phyloP scores from a whole-genome alignment of 2,797 vertebrate genomes.

The Hyperoplus lanceolatus region DNA sequence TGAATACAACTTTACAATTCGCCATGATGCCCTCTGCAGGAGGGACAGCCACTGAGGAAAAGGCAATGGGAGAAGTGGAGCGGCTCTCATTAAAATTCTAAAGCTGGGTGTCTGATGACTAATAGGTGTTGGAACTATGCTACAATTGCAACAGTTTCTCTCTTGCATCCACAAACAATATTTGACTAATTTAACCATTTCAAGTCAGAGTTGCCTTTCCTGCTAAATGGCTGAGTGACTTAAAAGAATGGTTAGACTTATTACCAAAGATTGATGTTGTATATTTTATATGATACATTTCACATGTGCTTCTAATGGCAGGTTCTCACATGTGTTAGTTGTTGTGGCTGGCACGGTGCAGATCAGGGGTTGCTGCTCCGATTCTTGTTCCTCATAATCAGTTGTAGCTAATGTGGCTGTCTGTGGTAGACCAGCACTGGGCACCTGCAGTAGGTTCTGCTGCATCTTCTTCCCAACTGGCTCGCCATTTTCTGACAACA shows the following conservation, averaged over 20 bases:
- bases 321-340: conserved; percentile 89
- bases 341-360: conserved; percentile 86
- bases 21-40: conserved; percentile 25
- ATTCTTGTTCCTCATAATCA: conserved; percentile 89
- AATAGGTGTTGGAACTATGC: conserved; percentile 29
- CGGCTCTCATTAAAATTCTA: conserved; percentile 55
- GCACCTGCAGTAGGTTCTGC: conserved; percentile 87
- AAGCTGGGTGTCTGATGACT: conserved; percentile 58
- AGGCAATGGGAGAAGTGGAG: conserved; percentile 31
- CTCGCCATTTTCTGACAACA: conserved; percentile 68
- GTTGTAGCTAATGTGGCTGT: conserved; percentile 68
- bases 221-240: background rate
- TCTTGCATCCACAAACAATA: conserved; percentile 36
- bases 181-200: conserved; percentile 5
- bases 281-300: conserved; percentile 5
- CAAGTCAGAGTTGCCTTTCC: background rate
- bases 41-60: conserved; percentile 32
- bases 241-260: background rate
- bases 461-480: conserved; percentile 76
- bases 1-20: conserved; percentile 48
- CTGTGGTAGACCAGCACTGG: conserved; percentile 83
- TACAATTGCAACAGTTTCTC: conserved; percentile 67
- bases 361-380: conserved; percentile 86
- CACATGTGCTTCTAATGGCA: conserved; percentile 14
- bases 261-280: background rate